Conservation (phyloP, 23 tunicate species). For the Halocynthia roretzi region DNA sequence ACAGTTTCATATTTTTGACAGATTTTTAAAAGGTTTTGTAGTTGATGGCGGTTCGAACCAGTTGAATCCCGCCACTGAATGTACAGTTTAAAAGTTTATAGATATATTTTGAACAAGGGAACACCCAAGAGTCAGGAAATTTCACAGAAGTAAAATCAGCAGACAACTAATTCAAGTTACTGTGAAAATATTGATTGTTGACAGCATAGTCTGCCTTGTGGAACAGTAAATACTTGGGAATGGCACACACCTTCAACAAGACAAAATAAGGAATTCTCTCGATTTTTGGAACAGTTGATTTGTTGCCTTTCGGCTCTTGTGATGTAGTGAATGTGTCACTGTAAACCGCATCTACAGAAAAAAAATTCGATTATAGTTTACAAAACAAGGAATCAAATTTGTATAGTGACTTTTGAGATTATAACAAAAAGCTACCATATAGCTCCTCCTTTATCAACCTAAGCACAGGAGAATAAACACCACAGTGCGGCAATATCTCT, state of each 20-base stretch:
- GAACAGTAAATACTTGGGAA: too few relatives aligned
- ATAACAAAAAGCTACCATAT: conserved; percentile 9
- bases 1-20: neutral
- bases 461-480: conserved; percentile 82
- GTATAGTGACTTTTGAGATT: neutral
- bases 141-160: too few relatives aligned
- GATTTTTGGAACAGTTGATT: conserved; percentile 17
- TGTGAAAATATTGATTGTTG: too few relatives aligned
- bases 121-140: too few relatives aligned
- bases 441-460: conserved; percentile 63
- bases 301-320: neutral
- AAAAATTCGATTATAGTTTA: too few relatives aligned
- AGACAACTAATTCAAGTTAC: too few relatives aligned
- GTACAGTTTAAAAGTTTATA: too few relatives aligned
- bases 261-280: conserved; percentile 80
- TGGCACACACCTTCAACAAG: conserved; percentile 31
- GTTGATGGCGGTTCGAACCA: neutral
- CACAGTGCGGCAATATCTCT: conserved; percentile 86
- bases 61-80: too few relatives aligned
- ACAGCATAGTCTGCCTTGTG: too few relatives aligned
- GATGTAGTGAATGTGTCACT: conserved; percentile 73
- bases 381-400: neutral
- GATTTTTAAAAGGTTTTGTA: neutral
- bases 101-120: neutral
- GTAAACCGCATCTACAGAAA: conserved; percentile 66